Base-by-base conservation (phyloP, 2,113 vertebrate genomes). In the Sinocyclocheilus anshuiensis region DNA sequence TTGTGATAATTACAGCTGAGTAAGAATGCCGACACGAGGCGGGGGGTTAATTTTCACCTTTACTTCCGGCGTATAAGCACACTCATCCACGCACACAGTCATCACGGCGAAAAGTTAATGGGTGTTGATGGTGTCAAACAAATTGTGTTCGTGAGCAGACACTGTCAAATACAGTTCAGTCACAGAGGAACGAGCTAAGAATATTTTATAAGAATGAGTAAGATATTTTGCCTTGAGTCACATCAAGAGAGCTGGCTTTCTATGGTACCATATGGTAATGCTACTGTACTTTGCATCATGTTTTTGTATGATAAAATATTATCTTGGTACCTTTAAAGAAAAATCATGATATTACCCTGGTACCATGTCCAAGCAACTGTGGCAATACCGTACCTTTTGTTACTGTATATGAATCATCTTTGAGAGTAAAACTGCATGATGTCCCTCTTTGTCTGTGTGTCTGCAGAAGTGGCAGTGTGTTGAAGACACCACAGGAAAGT, bases 381-480 rank as follows among this genome's bases (percentile, higher is more conserved):
- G 29, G 16, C 29, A 71, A 33, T 71, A 4, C 33, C 9, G 1
- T 10, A 22, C 36, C 4, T 39, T 72, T 10, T 72, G 33, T 71
- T 2, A 18, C 1, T 72, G 67, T 36, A 36, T 18, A 71, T 36
- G 29, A 18, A 10, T 71, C 16, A 36, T 69, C 26, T 69, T 33
- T 69, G 15, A 36, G 15, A 29, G 65, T 69, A 33, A 69, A 36
- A 20, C 18, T 2, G 9, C 18, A n/a, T n/a, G 10, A 22, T 39
- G 20, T 11, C 29, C 7, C 36, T 36, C 24, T 83, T 16, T 74
- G 13, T 87, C 15, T 79, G 20, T 72, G 45, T 61, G 9, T 84
- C 16, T 83, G 10, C 88, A 98, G 98, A 98, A 99, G 90, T 99
- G 98, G 98, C 97, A 98, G 93, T 99, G 98, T 78, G 95, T 98